These are phyloP conservation scores for Dryomyza anilis DNA, from an alignment of 2,888 invertebrate species.

Conservation along the genomic window DNA sequence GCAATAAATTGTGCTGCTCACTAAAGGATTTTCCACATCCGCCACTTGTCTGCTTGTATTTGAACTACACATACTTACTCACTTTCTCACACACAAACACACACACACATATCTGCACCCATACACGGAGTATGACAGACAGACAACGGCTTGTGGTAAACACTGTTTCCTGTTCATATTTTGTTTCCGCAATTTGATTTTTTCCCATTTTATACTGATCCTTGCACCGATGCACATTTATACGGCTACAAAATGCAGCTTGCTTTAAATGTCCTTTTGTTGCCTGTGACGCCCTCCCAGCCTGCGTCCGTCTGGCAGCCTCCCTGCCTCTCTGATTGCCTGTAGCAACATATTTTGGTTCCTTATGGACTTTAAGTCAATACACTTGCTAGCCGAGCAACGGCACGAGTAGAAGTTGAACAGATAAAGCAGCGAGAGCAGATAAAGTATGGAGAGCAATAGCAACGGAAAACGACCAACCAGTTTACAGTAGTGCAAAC, in stretches of 20 bases:
- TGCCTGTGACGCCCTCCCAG: not conserved
- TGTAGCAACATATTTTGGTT: not conserved
- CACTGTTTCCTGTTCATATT: constrained; percentile 7
- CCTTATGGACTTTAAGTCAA: constrained; percentile 7
- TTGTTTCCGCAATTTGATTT: constrained; percentile 6
- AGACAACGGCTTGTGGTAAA: not conserved
- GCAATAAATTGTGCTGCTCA: constrained; percentile 19
- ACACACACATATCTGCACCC: too few species aligned
- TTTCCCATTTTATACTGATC: not conserved
- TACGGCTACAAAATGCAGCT: too few species aligned
- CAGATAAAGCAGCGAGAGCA: not conserved
- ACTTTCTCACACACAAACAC: not conserved
- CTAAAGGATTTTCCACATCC: constrained; percentile 1
- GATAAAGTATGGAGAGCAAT: not conserved
- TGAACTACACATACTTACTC: not conserved
- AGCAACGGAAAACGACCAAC: not conserved
- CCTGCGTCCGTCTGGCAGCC: not conserved
- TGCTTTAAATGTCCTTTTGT: not conserved
- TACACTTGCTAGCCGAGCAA: not conserved
- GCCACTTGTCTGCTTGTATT: not conserved
- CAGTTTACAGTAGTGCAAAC: too few species aligned
- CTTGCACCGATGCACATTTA: too few species aligned
- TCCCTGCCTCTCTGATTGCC: not conserved
- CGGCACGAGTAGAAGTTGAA: not conserved
- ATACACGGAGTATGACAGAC: not conserved